Evolutionary conservation across 2,113 vertebrate species (phyloP).

Genomic region (Peromyscus californicus): DNA sequence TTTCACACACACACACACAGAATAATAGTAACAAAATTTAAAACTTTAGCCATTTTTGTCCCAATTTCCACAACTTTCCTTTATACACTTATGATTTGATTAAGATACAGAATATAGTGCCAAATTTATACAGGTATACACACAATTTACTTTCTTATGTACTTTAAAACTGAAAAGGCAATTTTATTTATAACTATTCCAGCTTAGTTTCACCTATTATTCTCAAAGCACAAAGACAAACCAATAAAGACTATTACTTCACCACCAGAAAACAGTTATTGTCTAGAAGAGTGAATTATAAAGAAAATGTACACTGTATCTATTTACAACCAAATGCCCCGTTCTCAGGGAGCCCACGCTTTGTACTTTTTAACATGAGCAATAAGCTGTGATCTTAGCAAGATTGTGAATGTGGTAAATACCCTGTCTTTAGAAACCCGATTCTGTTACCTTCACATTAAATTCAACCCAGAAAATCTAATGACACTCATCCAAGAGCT

Average conservation of each 20-base stretch:
- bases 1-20: not conserved
- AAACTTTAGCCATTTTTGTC: constrained; percentile 24
- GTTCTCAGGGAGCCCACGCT: constrained; percentile 26
- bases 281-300: constrained; percentile 45
- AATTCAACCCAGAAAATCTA: constrained; percentile 63
- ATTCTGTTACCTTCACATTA: constrained; percentile 56
- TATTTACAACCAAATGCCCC: constrained; percentile 54
- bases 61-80: constrained; percentile 25
- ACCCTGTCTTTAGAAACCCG: constrained; percentile 52
- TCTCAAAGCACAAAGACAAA: constrained; percentile 45
- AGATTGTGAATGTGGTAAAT: constrained; percentile 48
- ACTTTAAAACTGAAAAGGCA: constrained; percentile 54
- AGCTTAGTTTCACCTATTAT: constrained; percentile 42
- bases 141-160: not conserved
- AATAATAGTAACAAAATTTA: not conserved
- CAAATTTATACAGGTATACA: not conserved
- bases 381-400: constrained; percentile 41
- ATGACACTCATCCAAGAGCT: constrained; percentile 43
- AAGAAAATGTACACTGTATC: constrained; percentile 52
- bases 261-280: constrained; percentile 32
- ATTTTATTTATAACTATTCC: not conserved
- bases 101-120: constrained; percentile 18
- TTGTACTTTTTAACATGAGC: not conserved
- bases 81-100: constrained; percentile 29
- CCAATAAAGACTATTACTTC: constrained; percentile 28